phyloP scores from a whole-genome alignment of 1,140 invertebrate genomes.

The Drosophila lacertosa region DNA sequence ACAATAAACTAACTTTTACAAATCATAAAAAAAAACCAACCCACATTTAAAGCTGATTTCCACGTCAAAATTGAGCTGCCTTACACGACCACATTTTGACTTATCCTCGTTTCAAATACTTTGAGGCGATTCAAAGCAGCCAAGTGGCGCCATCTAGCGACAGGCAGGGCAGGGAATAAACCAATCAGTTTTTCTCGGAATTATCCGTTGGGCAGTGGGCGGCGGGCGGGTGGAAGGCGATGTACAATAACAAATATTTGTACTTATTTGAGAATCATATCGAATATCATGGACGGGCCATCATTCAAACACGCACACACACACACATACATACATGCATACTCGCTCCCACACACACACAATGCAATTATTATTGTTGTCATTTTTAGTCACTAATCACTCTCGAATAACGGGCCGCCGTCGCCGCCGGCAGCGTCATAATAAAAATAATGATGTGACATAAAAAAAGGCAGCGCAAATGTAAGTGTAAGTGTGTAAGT shows the following conservation, averaged over 20 bases:
- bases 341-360: constrained; percentile 17
- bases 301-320: constrained; percentile 39
- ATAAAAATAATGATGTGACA: constrained; percentile 81
- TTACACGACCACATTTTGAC: not conserved
- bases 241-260: constrained; percentile 45
- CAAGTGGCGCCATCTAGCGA: constrained; percentile 26
- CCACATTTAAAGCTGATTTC: no score
- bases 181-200: constrained; percentile 50
- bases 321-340: not conserved
- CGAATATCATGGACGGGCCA: constrained; percentile 42
- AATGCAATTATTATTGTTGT: constrained; percentile 59
- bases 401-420: constrained; percentile 66
- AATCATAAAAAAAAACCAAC: no score
- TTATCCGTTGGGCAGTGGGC: not conserved
- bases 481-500: not conserved
- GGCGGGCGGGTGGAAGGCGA: not conserved
- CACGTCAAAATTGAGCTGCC: not conserved
- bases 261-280: constrained; percentile 54
- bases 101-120: not conserved
- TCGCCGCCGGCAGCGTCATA: constrained; percentile 62
- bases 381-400: constrained; percentile 73
- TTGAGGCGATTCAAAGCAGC: not conserved
- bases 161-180: constrained; percentile 16
- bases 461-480: constrained; percentile 61
- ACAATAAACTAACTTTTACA: no score